Base-by-base conservation (phyloP, 1,140 invertebrate species). In the Pseudomyrmex pallidus region DNA sequence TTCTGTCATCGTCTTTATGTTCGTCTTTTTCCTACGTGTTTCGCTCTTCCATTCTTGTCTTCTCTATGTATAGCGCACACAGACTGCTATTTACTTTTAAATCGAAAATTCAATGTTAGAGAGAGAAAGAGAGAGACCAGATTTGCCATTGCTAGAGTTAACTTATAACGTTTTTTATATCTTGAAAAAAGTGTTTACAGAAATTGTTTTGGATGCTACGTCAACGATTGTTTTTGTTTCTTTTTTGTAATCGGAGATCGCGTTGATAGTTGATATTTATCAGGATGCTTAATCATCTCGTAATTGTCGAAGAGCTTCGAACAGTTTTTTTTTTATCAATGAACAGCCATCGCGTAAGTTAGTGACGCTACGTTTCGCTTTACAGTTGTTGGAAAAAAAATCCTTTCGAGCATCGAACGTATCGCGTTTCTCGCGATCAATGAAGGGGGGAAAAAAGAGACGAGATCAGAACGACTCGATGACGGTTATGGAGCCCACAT, bases 381-480 rank as follows among this genome's bases (percentile, higher is more conserved):
- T 35, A 35, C 35, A 35, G 5, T 35, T 35, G 35, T 35, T 7
- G 35, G 35, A 35, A 35, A 72, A 48, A 70, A 59, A 48, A 70
- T 72, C 44, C 44, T 1, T 22, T 54, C 17, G 48, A 67, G 48
- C 3, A 10, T 35, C 17, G 12, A 48, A 50, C 50, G 22, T 15
- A 59, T 61, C 15, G 46, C 54, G 22, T 84, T 87, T 90, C 90
- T 64, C 78, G 82, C 83, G 80, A 84, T 84, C 57, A 50, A 72
- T 48, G 46, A 57, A 67, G 17, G 20, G 56, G 74, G 35, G 35
- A 56, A 78, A 56, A 59, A 66, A 70, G 54, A 72, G 57, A 80
- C 48, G 15, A 48, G 54, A 25, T 72, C 66, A 44, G 5, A 2
- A 64, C 74, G 80, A 3, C 54, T 56, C 73, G 35, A 73, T 84